Percentiles rank a stretch among this genome's conserved stretches.
Evolutionary conservation across 2,888 invertebrate species (phyloP).

Genomic region (Clusia tigrina): DNA sequence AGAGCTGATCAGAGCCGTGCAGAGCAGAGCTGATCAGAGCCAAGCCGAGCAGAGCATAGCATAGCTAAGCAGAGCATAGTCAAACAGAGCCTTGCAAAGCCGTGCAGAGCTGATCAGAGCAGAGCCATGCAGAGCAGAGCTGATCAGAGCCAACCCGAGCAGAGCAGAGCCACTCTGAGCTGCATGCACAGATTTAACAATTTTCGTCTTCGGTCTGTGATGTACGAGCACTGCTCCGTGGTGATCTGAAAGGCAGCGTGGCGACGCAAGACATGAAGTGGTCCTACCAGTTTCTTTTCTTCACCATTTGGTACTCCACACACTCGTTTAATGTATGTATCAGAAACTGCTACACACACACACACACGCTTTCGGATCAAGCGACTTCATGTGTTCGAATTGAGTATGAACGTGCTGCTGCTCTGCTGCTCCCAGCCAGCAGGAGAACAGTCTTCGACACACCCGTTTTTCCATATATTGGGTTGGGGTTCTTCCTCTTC

Average conservation of each 20-base stretch:
- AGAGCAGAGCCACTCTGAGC: conserved; percentile 1
- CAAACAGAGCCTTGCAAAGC: too few species aligned
- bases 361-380: neutral
- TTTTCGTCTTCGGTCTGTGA: conserved; percentile 15
- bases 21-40: too few species aligned
- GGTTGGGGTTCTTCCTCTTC: neutral
- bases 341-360: neutral
- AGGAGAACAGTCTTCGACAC: neutral
- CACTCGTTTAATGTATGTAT: neutral
- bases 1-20: too few species aligned
- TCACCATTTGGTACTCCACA: neutral
- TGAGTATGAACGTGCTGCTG: neutral
- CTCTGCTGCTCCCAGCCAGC: neutral
- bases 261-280: conserved; percentile 51
- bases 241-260: conserved; percentile 47
- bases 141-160: too few species aligned
- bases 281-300: conserved; percentile 51
- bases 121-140: too few species aligned
- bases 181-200: conserved; percentile 11
- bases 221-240: conserved; percentile 24
- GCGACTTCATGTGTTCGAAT: neutral
- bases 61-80: too few species aligned
- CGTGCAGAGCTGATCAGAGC: too few species aligned
- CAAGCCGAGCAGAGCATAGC: too few species aligned
- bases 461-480: neutral